Evolutionary conservation across 1,140 invertebrate species (phyloP).

Genomic region (Bombus haemorrhoidalis): DNA sequence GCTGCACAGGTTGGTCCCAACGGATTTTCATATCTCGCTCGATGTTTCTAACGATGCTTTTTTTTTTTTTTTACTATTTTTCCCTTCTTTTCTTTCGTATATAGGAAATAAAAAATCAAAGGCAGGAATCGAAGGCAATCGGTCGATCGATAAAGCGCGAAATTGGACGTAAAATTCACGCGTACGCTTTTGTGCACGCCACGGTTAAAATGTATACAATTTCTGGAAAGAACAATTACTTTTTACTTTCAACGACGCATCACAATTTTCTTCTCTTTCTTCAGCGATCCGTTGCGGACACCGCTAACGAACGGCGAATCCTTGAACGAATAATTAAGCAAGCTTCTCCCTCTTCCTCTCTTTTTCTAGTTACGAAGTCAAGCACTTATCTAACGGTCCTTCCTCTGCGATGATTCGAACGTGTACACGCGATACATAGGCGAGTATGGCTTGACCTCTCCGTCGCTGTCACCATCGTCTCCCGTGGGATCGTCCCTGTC

Average conservation of each 20-base stretch:
- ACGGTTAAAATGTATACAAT: background rate
- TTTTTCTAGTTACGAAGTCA: constrained; percentile 21
- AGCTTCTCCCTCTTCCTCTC: constrained; percentile 30
- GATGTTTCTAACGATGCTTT: constrained; percentile 1
- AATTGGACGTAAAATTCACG: constrained; percentile 43
- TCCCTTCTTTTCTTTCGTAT: background rate
- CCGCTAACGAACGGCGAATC: constrained; percentile 41
- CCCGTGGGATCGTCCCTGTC: constrained; percentile 74
- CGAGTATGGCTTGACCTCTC: constrained; percentile 64
- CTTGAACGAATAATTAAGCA: constrained; percentile 38
- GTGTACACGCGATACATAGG: constrained; percentile 75
- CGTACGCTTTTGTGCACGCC: background rate
- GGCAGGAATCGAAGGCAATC: constrained; percentile 30
- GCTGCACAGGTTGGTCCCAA: constrained; percentile 54
- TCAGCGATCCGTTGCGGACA: constrained; percentile 27
- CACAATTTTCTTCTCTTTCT: background rate
- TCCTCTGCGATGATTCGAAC: constrained; percentile 54
- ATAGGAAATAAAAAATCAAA: constrained; percentile 25
- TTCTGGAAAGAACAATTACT: background rate
- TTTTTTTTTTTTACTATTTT: background rate
- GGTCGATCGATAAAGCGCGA: constrained; percentile 25
- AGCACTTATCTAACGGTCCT: background rate
- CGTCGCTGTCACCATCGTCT: constrained; percentile 69
- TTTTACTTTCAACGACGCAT: background rate
- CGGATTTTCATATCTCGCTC: constrained; percentile 47